Base-by-base conservation (phyloP, 2,113 vertebrate genomes). In the Pomatorhinus ruficollis region DNA sequence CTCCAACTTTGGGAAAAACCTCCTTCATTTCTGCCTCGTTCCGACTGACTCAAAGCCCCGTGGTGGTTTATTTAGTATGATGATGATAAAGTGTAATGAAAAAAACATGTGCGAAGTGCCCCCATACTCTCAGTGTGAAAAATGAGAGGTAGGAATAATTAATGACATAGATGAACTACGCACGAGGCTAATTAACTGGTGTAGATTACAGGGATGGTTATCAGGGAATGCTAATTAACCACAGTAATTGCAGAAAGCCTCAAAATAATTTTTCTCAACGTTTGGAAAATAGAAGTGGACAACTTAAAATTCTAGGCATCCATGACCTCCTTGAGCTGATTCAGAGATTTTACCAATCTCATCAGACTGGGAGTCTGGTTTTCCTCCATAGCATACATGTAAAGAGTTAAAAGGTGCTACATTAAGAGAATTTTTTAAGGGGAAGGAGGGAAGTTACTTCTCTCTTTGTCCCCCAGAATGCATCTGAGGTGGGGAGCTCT, bases 71-170 rank as follows among this genome's bases (percentile, higher is more conserved):
- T 87, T 94, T 71, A 83, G 80, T 18, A 11, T 37, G 77, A 79
- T 37, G 68, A 70, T 82, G 72, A 86, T 90, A 88, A 95, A 92
- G 69, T 78, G 19, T 92, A 95, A 95, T 93, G 78, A 19, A 74
- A 92, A 84, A 81, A 90, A 16, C 47, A 35, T 52, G 88, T 90
- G 83, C 47, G 18, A 3, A 42, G 3, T 81, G 65, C 47, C 44
- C 44, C 49, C 60, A 5, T 49, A 20, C 49, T 84, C 60, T 92
- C 35, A 64, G 16, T 75, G 72, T 84, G 80, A 93, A 89, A 90
- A 93, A 90, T 71, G 83, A 88, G 83, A 93, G 52, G 19, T 47
- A 56, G 44, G 44, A 95, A 75, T 96, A 94, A 93, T 95, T 89
- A 94, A 90, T 71, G 35, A 87, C 91, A 68, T 82, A 82, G 91